Percentiles rank a stretch among this genome's conserved stretches.
Evolutionary conservation across 2,797 vertebrate species (phyloP).

Genomic region (Bufotes viridis): DNA sequence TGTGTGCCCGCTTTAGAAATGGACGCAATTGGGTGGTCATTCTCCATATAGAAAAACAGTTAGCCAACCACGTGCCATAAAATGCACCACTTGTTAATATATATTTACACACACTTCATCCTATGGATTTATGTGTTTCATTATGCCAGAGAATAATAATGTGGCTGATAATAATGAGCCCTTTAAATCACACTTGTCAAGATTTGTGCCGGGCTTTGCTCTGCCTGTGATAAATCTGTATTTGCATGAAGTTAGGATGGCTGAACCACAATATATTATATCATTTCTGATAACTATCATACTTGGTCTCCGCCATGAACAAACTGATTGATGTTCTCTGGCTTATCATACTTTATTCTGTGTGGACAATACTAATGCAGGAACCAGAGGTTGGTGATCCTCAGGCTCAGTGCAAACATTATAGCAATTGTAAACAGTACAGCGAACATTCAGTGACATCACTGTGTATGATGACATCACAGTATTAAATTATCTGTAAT

Average conservation of each 20-base stretch:
- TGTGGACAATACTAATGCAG: background rate
- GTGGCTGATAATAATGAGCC: conserved; percentile 36
- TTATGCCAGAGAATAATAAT: conserved; percentile 25
- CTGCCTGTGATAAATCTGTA: conserved; percentile 16
- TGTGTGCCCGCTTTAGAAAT: background rate
- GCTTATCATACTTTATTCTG: background rate
- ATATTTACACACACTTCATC: conserved; percentile 21
- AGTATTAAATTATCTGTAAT: background rate
- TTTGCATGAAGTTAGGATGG: conserved; percentile 3
- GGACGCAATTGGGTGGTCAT: background rate
- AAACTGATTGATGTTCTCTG: background rate
- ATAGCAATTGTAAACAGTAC: too few relatives aligned
- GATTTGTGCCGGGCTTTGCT: background rate
- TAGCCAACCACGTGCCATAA: background rate
- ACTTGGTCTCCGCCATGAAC: background rate
- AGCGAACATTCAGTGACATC: background rate
- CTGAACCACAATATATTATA: conserved; percentile 7
- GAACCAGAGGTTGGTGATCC: too few relatives aligned
- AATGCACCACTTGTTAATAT: background rate
- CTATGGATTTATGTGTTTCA: conserved; percentile 54
- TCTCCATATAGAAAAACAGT: background rate
- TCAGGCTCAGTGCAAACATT: background rate
- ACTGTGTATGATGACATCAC: background rate
- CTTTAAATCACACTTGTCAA: conserved; percentile 48
- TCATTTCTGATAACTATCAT: background rate